A percentile compares a stretch with the other conserved stretches of the same genome.
phyloP scores from a whole-genome alignment of 2,888 invertebrate species.

The Rutpela maculata region DNA sequence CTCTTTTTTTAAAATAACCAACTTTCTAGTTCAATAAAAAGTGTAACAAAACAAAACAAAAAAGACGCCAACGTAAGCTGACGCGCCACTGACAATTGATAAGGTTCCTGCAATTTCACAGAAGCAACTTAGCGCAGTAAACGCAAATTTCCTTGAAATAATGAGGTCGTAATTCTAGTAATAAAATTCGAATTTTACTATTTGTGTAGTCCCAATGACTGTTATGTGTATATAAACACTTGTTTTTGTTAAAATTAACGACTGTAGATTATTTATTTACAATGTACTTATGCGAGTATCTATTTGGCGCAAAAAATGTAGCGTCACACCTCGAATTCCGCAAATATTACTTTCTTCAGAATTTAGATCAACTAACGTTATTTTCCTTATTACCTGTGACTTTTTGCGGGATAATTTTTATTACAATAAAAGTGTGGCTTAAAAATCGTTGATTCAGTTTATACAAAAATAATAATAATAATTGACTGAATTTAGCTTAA shows the following conservation, averaged over 20 bases:
- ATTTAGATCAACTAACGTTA: too few relatives aligned
- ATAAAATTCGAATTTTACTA: slow-evolving; percentile 4
- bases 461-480: too few relatives aligned
- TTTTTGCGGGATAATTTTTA: too few relatives aligned
- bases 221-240: background rate
- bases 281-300: background rate
- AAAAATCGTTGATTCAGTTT: too few relatives aligned
- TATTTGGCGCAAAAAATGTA: background rate
- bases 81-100: slow-evolving; percentile 4
- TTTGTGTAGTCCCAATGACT: background rate
- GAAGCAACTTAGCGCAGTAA: slow-evolving; percentile 13
- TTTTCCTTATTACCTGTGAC: too few relatives aligned
- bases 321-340: background rate
- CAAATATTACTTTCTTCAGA: background rate
- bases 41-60: slow-evolving; percentile 5
- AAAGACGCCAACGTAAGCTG: slow-evolving; percentile 12
- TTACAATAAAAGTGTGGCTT: too few relatives aligned
- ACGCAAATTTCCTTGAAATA: slow-evolving; percentile 14
- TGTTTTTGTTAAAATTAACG: background rate
- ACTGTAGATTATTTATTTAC: background rate
- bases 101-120: slow-evolving; percentile 16
- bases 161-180: slow-evolving; percentile 15
- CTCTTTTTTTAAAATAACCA: background rate
- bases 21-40: background rate
- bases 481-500: too few relatives aligned